phyloP scores from a whole-genome alignment of 2,797 vertebrate species.

The Etheostoma nigrum region DNA sequence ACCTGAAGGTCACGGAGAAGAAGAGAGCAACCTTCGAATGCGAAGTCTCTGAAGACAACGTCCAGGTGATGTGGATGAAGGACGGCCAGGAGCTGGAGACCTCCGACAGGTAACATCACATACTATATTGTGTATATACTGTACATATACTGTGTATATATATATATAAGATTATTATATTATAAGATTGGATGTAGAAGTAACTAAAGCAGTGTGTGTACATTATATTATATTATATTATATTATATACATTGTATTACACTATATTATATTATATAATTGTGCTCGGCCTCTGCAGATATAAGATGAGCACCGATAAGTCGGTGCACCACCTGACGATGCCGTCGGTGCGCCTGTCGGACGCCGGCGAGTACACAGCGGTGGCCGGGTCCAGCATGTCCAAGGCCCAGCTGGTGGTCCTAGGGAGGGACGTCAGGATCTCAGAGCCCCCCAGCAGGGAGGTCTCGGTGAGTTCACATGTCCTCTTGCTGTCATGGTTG shows the following conservation, averaged over 20 bases:
- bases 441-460: conserved; percentile 60
- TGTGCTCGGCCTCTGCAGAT: conserved; percentile 74
- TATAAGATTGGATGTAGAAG: too few relatives aligned
- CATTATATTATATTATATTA: too few relatives aligned
- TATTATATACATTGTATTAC: too few relatives aligned
- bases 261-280: too few relatives aligned
- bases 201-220: too few relatives aligned
- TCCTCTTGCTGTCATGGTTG: background rate
- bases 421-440: conserved; percentile 76
- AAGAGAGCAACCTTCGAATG: conserved; percentile 97
- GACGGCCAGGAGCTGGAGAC: conserved; percentile 93
- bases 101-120: conserved; percentile 86
- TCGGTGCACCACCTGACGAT: conserved; percentile 92
- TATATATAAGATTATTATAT: too few relatives aligned
- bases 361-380: conserved; percentile 93
- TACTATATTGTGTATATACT: too few relatives aligned
- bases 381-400: conserved; percentile 95
- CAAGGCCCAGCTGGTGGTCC: conserved; percentile 75
- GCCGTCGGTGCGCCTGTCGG: conserved; percentile 90
- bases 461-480: conserved; percentile 60
- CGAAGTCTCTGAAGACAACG: conserved; percentile 94
- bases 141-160: too few relatives aligned
- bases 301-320: conserved; percentile 91
- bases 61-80: conserved; percentile 98
- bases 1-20: conserved; percentile 97